Evolutionary conservation across 2,113 vertebrate species (phyloP), one percentile per base, ranked within the genome.

Genomic region (Coracopsis vasa): DNA sequence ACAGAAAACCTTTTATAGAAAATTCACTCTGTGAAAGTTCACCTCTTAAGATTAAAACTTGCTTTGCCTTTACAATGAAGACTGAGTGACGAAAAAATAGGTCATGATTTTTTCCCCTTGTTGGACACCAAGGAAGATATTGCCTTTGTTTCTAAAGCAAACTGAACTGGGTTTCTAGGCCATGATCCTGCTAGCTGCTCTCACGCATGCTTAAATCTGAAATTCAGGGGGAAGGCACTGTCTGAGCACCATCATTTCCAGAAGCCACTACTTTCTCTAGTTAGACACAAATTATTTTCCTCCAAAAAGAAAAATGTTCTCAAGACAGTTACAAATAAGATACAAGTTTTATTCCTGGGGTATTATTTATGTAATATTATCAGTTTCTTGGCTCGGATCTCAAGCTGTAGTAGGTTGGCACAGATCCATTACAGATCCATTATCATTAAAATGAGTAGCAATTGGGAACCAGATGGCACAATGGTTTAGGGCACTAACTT

Each of bases 401-500:
- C 41, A 45, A 80, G 42, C 50, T 80, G 58, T 69, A 90, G 66
- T 47, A 91, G 89, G 71, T 5, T 91, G 91, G 66, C 87, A 65
- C 16, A n/a, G 51, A 82, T 82, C 79, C 88, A 90, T 69, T 67
- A 65, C 5, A 89, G 72, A 89, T 41, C 77, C 66, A 95, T 95
- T 92, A 91, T 56, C 66, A 87, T 91, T 93, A 95, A 50, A 91
- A 87, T 65, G 39, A 95, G 47, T 4, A 88, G 39, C 66, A 92
- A 41, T 11, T 44, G 44, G 69, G 56, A 81, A 89, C 27, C 90
- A 97, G 65, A 95, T 85, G 91, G 91, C 77, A 90, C 53, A 85
- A 65, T 47, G 21, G 91, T 95, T 93, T 86, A 77, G 78, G 87
- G 58, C 91, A 72, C 81, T 90, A 91, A 91, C 81, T 85, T 96